Conservation (phyloP, 2,797 vertebrate species). For the Euphonia xanthogaster region DNA sequence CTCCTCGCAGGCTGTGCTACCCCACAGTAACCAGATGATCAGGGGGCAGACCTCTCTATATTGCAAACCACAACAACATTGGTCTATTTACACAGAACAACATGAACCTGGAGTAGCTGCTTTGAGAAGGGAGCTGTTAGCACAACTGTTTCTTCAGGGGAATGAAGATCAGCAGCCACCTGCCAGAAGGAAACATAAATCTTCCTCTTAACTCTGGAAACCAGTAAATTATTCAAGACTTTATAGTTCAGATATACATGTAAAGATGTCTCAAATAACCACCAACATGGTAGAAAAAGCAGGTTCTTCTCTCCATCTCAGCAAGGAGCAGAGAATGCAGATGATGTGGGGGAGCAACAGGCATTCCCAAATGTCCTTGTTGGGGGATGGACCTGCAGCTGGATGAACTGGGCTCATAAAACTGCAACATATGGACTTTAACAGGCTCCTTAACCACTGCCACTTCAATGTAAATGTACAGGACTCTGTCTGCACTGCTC, state of each 20-base stretch:
- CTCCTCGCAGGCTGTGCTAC: not conserved
- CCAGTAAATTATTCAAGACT: slow-evolving; percentile 53
- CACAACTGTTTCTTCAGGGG: slow-evolving; percentile 1
- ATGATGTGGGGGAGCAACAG: not conserved
- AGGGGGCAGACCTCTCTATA: not conserved
- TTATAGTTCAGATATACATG: slow-evolving; percentile 11
- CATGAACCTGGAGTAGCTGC: not conserved
- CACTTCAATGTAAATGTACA: rapidly evolving
- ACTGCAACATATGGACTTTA: not conserved
- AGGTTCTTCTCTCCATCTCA: not conserved
- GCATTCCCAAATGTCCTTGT: not conserved
- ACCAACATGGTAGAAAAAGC: not conserved
- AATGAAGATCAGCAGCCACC: slow-evolving; percentile 33
- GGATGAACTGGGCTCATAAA: not conserved
- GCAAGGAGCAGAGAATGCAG: not conserved
- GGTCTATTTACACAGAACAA: not conserved
- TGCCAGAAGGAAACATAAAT: slow-evolving; percentile 53
- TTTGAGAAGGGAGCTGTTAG: not conserved
- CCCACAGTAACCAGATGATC: not conserved
- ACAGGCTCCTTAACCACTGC: not conserved
- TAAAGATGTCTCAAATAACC: not conserved
- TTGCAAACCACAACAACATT: not conserved
- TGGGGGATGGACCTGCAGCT: not conserved
- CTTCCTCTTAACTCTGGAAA: slow-evolving; percentile 58
- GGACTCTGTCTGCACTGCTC: not conserved